Conservation (phyloP, 2,797 vertebrate species). For the Enteromius afrohamiltoni region DNA sequence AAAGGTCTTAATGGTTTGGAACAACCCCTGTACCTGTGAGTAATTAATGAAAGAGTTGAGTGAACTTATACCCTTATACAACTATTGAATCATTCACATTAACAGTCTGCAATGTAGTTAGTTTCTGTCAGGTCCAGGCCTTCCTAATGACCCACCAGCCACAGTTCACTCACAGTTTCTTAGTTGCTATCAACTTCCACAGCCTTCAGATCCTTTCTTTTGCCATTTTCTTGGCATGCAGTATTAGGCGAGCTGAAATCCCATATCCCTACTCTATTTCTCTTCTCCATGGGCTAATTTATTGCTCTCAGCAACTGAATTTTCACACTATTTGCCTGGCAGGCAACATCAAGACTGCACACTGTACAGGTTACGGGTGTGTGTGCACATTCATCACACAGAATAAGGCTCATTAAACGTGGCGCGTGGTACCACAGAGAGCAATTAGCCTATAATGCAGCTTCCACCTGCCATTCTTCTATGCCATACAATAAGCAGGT, state of each 20-base stretch:
- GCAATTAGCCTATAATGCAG: conserved; percentile 70
- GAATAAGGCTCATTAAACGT: conserved; percentile 76
- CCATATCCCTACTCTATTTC: conserved; percentile 26
- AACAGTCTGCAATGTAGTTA: neutral
- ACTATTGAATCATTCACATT: neutral
- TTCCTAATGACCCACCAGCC: conserved; percentile 1
- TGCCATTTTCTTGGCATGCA: neutral
- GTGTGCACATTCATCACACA: conserved; percentile 69
- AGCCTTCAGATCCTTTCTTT: conserved; percentile 4
- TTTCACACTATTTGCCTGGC: conserved; percentile 64
- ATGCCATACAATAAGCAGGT: conserved; percentile 66
- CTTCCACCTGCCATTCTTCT: conserved; percentile 66
- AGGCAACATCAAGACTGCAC: conserved; percentile 56
- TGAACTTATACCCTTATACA: too few relatives aligned
- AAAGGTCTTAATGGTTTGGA: too few relatives aligned
- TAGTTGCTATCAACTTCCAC: conserved; percentile 29
- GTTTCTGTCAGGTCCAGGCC: neutral
- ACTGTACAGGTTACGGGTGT: conserved; percentile 43
- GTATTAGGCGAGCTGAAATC: conserved; percentile 30
- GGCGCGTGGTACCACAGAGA: conserved; percentile 70
- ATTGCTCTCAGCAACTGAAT: conserved; percentile 48
- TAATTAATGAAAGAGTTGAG: too few relatives aligned
- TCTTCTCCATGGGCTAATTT: conserved; percentile 50
- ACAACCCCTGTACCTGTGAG: too few relatives aligned
- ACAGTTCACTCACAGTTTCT: conserved; percentile 28